A percentile compares a stretch with the other conserved stretches of the same genome.
These are phyloP conservation scores for Orchestes rusci DNA, from an alignment of 2,888 invertebrate genomes.

Conservation along the genomic window DNA sequence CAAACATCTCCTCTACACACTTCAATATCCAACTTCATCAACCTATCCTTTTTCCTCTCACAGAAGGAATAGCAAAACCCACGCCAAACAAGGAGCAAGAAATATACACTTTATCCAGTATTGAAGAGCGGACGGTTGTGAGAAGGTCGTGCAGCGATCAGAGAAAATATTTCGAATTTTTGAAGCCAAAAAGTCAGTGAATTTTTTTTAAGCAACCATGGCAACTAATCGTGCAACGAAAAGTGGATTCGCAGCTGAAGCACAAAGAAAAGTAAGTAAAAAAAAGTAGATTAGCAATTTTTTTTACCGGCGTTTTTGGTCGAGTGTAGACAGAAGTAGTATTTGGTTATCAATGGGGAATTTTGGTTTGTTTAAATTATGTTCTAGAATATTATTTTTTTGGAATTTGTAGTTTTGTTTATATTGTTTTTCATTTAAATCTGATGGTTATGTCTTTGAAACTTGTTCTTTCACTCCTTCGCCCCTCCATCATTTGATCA, in stretches of 20 bases:
- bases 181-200: constrained; percentile 19
- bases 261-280: constrained; percentile 81
- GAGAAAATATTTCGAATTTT: constrained; percentile 10
- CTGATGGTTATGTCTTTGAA: too few relatives aligned
- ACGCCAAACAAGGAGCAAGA: constrained; percentile 18
- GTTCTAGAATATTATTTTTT: too few relatives aligned
- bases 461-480: too few relatives aligned
- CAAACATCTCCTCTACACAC: neutral
- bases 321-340: too few relatives aligned
- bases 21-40: neutral
- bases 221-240: constrained; percentile 79
- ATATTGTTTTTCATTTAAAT: too few relatives aligned
- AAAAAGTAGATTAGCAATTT: too few relatives aligned
- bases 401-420: too few relatives aligned
- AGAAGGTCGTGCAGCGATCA: constrained; percentile 3
- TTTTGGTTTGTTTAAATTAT: too few relatives aligned
- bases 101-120: constrained; percentile 13
- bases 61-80: constrained; percentile 4
- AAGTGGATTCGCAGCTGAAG: constrained; percentile 94
- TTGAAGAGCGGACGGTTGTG: constrained; percentile 8
- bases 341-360: too few relatives aligned
- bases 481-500: too few relatives aligned
- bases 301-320: too few relatives aligned
- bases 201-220: constrained; percentile 46
- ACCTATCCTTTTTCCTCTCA: constrained; percentile 9